Conservation (phyloP, 2,888 invertebrate species). For the Lypha dubia region DNA sequence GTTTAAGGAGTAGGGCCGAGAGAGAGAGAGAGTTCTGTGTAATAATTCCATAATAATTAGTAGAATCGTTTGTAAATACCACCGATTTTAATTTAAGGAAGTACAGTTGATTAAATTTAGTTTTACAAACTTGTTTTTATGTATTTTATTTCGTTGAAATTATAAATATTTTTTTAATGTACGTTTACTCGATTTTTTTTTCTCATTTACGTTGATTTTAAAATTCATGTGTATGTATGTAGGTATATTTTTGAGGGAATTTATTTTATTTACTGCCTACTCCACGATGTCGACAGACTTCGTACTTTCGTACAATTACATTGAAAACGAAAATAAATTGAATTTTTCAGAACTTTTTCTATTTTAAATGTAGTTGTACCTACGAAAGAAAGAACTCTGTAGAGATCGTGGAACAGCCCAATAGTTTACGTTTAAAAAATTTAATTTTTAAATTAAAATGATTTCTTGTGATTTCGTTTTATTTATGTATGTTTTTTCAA, state of each 20-base stretch:
- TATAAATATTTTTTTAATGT: constrained; percentile 43
- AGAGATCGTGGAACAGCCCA: too few species aligned
- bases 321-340: too few species aligned
- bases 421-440: constrained; percentile 31
- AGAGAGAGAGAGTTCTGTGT: neutral
- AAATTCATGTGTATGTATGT: too few species aligned
- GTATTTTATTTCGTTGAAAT: constrained; percentile 19
- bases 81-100: constrained; percentile 36
- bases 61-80: constrained; percentile 52
- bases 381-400: too few species aligned
- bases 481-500: constrained; percentile 40
- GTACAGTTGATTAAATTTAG: constrained; percentile 31
- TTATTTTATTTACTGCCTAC: constrained; percentile 26
- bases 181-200: constrained; percentile 4
- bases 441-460: constrained; percentile 38
- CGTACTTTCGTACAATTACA: too few species aligned
- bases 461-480: constrained; percentile 30
- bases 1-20: constrained; percentile 13
- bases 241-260: neutral
- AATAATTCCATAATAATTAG: constrained; percentile 19
- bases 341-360: too few species aligned
- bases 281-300: too few species aligned
- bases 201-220: constrained; percentile 26
- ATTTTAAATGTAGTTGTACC: too few species aligned
- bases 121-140: neutral